Evolutionary conservation across 2,113 vertebrate species (phyloP).

Genomic region (Stictonetta naevosa): DNA sequence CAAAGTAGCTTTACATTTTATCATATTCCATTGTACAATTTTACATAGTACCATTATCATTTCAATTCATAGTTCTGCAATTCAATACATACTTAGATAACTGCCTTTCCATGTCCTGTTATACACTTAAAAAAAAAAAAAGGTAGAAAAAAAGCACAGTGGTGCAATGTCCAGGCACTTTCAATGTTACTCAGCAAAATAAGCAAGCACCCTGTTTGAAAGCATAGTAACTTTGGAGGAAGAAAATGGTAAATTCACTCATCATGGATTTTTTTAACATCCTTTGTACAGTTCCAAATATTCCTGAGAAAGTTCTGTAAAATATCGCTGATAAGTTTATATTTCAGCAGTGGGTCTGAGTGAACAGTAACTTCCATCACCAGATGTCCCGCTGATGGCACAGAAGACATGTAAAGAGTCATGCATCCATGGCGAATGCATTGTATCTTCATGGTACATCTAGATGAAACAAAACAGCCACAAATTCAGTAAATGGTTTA

Average conservation of each 20-base stretch:
- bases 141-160: constrained; percentile 76
- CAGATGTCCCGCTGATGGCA: constrained; percentile 92
- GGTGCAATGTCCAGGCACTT: constrained; percentile 81
- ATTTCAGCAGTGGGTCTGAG: constrained; percentile 69
- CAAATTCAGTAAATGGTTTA: background rate
- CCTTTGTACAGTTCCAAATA: constrained; percentile 54
- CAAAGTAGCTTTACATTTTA: constrained; percentile 78
- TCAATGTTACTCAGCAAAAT: constrained; percentile 72
- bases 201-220: constrained; percentile 76
- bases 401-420: constrained; percentile 94
- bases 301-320: constrained; percentile 79
- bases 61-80: constrained; percentile 47
- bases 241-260: background rate
- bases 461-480: constrained; percentile 61
- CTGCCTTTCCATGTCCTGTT: background rate
- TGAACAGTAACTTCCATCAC: constrained; percentile 80
- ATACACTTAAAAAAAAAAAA: constrained; percentile 67
- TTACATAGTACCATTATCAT: constrained; percentile 58
- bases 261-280: background rate
- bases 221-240: constrained; percentile 34
- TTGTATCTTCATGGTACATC: constrained; percentile 92
- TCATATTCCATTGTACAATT: constrained; percentile 78
- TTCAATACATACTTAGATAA: constrained; percentile 3
- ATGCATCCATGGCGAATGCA: constrained; percentile 86
- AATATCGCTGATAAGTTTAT: constrained; percentile 27